These are phyloP conservation scores for Caenorhabditis inopinata DNA, from an alignment of 1,140 invertebrate species.

Conservation along the genomic window DNA sequence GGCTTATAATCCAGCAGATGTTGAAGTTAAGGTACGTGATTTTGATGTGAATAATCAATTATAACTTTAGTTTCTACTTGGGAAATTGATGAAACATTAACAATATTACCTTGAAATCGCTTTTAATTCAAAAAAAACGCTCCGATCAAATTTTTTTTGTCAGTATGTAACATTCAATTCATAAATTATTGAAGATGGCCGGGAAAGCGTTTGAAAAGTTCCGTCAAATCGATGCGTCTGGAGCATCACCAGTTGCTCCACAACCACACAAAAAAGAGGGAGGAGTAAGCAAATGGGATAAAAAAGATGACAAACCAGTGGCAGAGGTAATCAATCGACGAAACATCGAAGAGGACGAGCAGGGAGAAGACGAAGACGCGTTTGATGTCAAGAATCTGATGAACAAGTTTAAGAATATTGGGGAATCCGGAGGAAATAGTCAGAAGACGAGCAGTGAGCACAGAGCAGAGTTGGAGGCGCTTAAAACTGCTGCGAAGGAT, in stretches of 20 bases:
- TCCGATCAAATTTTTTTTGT: too few species aligned
- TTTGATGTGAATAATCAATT: conserved; percentile 4
- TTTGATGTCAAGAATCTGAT: conserved; percentile 66
- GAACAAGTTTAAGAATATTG: conserved; percentile 67
- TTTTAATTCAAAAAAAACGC: too few species aligned
- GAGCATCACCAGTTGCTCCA: conserved; percentile 51
- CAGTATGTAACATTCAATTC: too few species aligned
- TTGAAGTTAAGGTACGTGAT: conserved; percentile 26
- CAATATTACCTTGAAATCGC: too few species aligned
- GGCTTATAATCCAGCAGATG: conserved; percentile 36
- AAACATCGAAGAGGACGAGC: conserved; percentile 40
- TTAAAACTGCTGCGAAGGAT: conserved; percentile 51
- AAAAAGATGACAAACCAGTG: conserved; percentile 50
- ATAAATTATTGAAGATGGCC: conserved; percentile 57
- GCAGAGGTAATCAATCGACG: conserved; percentile 57
- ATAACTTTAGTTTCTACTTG: too few species aligned
- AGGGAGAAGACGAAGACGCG: conserved; percentile 55
- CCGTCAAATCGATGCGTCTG: conserved; percentile 60
- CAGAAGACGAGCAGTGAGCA: conserved; percentile 24
- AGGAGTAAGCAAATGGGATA: conserved; percentile 59
- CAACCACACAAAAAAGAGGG: conserved; percentile 38
- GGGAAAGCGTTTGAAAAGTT: conserved; percentile 63
- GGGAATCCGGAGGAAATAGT: conserved; percentile 42
- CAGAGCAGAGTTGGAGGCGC: conserved; percentile 53
- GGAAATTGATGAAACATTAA: too few species aligned